A percentile compares a stretch with the other conserved stretches of the same genome.
Conservation (phyloP, 2,797 vertebrate species). For the Pipistrellus pygmaeus region DNA sequence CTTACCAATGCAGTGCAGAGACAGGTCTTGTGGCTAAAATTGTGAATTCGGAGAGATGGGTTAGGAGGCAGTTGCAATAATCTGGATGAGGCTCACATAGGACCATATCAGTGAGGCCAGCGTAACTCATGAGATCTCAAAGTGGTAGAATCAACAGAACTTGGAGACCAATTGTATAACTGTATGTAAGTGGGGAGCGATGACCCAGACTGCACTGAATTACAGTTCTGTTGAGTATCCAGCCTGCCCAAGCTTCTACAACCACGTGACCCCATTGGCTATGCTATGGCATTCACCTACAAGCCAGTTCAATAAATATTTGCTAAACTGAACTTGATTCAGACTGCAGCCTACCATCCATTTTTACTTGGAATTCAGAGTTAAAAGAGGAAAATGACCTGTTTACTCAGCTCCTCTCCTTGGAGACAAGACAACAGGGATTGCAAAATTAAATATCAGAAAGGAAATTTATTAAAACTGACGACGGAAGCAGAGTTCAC, state of each 20-base stretch:
- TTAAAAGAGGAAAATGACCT: constrained; percentile 41
- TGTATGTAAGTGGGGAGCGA: fast-evolving
- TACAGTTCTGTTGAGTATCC: background rate
- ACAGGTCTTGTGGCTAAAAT: background rate
- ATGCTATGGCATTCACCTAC: fast-evolving
- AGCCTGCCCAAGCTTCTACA: background rate
- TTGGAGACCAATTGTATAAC: background rate
- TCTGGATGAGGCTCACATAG: background rate
- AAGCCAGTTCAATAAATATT: background rate
- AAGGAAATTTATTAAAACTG: constrained; percentile 64
- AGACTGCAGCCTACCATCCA: background rate
- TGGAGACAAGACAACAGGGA: constrained; percentile 47
- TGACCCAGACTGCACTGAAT: background rate
- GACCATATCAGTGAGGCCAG: fast-evolving
- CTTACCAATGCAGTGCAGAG: background rate
- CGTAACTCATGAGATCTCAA: background rate
- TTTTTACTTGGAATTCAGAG: constrained; percentile 63
- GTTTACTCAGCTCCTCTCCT: constrained; percentile 58
- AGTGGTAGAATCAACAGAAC: background rate
- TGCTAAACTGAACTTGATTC: background rate
- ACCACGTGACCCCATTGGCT: fast-evolving
- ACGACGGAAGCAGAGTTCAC: background rate
- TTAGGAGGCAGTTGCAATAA: background rate
- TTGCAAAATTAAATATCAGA: constrained; percentile 63
- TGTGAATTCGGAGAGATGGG: background rate